Conservation (phyloP, 2,113 vertebrate species). For the Platanista minor region DNA sequence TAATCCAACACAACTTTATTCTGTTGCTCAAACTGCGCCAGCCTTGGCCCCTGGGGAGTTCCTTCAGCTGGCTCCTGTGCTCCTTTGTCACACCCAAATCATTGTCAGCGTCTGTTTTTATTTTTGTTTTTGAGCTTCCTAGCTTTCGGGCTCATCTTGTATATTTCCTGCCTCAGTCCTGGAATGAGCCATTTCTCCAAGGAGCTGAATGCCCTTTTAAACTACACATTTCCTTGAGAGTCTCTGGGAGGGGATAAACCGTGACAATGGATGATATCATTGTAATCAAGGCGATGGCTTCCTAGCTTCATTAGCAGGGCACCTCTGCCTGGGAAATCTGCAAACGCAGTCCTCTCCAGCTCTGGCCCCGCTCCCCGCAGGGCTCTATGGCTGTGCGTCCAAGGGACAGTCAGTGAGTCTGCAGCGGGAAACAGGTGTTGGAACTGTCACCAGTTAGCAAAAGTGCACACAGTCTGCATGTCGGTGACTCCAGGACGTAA, state of each 20-base stretch:
- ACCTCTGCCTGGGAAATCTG: neutral
- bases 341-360: neutral
- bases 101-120: fast-evolving
- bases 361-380: fast-evolving
- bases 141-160: neutral
- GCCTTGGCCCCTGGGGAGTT: neutral
- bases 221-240: neutral
- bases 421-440: neutral
- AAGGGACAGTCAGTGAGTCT: neutral
- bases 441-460: no score
- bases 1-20: neutral
- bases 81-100: fast-evolving
- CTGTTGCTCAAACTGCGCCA: neutral
- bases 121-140: neutral
- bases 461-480: neutral
- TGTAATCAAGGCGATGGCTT: neutral
- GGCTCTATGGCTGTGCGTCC: no score
- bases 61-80: neutral
- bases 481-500: neutral
- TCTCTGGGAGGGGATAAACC: neutral
- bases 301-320: neutral
- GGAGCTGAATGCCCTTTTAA: neutral
- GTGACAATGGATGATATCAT: neutral
- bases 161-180: neutral
- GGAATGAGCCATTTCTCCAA: constrained; percentile 27